phyloP scores from a whole-genome alignment of 2,888 invertebrate genomes.

The Zaprionus obscuricornis region DNA sequence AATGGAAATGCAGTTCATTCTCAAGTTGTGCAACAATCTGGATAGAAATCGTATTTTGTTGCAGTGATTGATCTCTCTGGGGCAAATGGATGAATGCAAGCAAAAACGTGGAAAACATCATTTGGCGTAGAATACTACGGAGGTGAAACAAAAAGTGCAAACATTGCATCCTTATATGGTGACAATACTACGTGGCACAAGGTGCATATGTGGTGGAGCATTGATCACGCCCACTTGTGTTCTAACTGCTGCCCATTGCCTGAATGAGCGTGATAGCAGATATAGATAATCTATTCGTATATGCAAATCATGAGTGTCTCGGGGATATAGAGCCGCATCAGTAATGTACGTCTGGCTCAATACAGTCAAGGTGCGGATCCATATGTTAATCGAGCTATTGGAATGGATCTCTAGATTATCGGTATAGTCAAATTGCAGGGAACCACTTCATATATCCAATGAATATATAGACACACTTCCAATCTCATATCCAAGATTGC shows the following conservation, averaged over 20 bases:
- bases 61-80: not conserved
- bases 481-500: too few relatives aligned
- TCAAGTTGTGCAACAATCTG: too few relatives aligned
- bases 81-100: not conserved
- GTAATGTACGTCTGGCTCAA: not conserved
- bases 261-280: conserved; percentile 19
- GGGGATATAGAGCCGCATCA: conserved; percentile 21
- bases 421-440: too few relatives aligned
- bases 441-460: too few relatives aligned
- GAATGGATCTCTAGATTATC: too few relatives aligned
- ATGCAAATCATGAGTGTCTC: conserved; percentile 52
- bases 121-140: conserved; percentile 44
- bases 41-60: not conserved
- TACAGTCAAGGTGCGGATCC: too few relatives aligned
- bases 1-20: too few relatives aligned
- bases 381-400: too few relatives aligned
- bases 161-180: conserved; percentile 46
- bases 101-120: not conserved
- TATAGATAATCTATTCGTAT: conserved; percentile 36
- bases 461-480: too few relatives aligned
- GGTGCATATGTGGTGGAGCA: conserved; percentile 64
- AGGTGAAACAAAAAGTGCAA: conserved; percentile 25
- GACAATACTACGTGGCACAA: conserved; percentile 16
- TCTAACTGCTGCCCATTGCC: conserved; percentile 71
- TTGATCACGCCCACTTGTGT: conserved; percentile 46